Base-by-base conservation (phyloP, 2,888 invertebrate genomes). In the Lissocephala sabroskyi region DNA sequence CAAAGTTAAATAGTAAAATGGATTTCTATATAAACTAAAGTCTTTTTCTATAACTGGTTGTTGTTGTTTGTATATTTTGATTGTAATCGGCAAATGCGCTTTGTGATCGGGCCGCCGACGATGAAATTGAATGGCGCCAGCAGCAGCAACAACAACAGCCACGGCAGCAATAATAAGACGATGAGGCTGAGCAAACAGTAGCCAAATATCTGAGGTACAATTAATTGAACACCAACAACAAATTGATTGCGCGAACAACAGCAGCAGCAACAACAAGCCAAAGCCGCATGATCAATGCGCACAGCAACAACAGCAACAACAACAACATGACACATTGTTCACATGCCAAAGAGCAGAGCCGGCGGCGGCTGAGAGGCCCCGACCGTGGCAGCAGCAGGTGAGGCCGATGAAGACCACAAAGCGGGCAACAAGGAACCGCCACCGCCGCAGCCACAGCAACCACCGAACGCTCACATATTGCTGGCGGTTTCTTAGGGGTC, bases 201-300 rank as follows among this genome's bases (percentile, higher is more conserved):
- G 10, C 45, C 33, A 44, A 35, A 16, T 14, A 14, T 7, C 23
- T 9, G 16, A 65, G 64, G 62, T 67, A 63, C 75, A 71, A 71
- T 71, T 71, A 71, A 71, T 71, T 71, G 71, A 71, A 71, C 71
- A 71, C 73, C 73, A 71, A 71, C 71, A 71, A 71, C 71, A 71
- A 71, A 71, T 71, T 75, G 71, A 71, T 71, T 71, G 71, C 75
- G 68, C 68, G 74, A 68, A 74, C 68, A 73, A 46, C 56, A 52
- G 13, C 56, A 59, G 30, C 58, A 51, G 6, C 50, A 49, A 32
- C 43, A 49, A 45, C 52, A 52, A 37, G 57, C n/a, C 10, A 37
- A 6, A 37, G 18, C 37, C n/a, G n/a, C 6, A 37, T 37, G 37
- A 37, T 37, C 37, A 37, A 37, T 37, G 37, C n/a, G 37, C 37